Evolutionary conservation across 1,140 invertebrate genomes (phyloP).

Genomic region (Triops longicaudatus): DNA sequence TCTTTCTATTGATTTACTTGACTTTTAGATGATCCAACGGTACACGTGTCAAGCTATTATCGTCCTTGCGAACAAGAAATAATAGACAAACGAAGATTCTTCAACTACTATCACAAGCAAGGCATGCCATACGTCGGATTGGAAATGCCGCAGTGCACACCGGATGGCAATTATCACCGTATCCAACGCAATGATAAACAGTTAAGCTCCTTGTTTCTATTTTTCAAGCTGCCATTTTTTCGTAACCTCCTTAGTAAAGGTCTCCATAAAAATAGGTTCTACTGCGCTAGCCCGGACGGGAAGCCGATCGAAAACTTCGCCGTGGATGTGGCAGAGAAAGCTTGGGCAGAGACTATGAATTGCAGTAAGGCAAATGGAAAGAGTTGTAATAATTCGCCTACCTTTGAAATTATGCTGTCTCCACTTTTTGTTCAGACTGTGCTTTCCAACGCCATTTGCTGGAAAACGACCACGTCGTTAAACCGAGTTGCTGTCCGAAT

Average conservation of each 20-base stretch:
- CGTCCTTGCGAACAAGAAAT: neutral
- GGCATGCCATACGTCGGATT: constrained; percentile 17
- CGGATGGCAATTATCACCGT: constrained; percentile 25
- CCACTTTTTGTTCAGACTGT: constrained; percentile 22
- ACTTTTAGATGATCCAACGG: neutral
- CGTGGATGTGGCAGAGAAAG: neutral
- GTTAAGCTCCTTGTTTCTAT: constrained; percentile 16
- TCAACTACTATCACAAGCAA: neutral
- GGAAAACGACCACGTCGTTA: neutral
- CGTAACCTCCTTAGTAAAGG: neutral
- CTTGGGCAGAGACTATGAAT: constrained; percentile 5
- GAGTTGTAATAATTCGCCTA: neutral
- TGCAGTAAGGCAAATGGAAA: constrained; percentile 16
- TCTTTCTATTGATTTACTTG: neutral
- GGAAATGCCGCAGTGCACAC: constrained; percentile 25
- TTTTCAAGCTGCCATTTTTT: constrained; percentile 6
- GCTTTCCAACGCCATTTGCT: constrained; percentile 28
- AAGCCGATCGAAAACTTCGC: constrained; percentile 18
- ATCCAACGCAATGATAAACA: constrained; percentile 12
- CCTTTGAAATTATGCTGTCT: neutral
- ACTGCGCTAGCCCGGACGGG: constrained; percentile 18
- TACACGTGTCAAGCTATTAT: neutral
- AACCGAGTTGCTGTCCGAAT: constrained; percentile 47
- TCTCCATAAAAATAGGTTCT: neutral
- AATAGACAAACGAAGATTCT: neutral